Base-by-base conservation (phyloP, 2,113 vertebrate species). In the Tachycineta bicolor region DNA sequence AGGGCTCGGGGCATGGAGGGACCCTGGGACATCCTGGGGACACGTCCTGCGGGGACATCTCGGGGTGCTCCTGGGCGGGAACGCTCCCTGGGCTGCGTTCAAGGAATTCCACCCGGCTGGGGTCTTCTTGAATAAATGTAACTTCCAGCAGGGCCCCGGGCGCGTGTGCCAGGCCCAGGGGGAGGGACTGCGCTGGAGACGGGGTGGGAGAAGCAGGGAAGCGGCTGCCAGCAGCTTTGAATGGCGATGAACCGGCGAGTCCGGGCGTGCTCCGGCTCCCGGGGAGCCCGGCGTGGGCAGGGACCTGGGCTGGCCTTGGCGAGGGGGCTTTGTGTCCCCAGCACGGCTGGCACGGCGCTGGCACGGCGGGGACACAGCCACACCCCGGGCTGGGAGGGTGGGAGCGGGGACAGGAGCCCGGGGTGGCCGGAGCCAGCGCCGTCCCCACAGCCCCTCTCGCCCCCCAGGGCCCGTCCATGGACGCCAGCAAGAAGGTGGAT, bases 401-500 rank as follows among this genome's bases (percentile, higher is more conserved):
- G 56, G 16, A 68, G 70, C 2, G 1, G 11, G 44, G 46, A 60
- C n/a, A 26, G 28, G 21, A 44, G 12, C 5, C 16, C 3, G 1
- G 64, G 39, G 52, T 67, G 0, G 12, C 34, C 0, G 0, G n/a
- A 64, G 24, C 34, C 2, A 0, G 34, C 5, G 46, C 43, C 85
- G 7, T 4, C 56, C 55, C 63, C 2, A 0, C n/a, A 37, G 41
- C 46, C 23, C 25, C 43, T n/a, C 41, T 37, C 3, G 1, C 44
- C 68, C 73, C 49, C 0, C 82, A 96, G 97, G 58, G 52, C 25
- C 84, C 1, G 60, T 83, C 96, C 95, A 98, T 98, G 98, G 97
- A 97, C 83, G 91, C 98, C 86, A 97, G 49, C 87, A 98, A 98
- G 96, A 98, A 97, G 87, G 97, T 98, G 87, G 98, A 98, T 90